phyloP scores from a whole-genome alignment of 2,113 vertebrate species.

The Mus pahari region DNA sequence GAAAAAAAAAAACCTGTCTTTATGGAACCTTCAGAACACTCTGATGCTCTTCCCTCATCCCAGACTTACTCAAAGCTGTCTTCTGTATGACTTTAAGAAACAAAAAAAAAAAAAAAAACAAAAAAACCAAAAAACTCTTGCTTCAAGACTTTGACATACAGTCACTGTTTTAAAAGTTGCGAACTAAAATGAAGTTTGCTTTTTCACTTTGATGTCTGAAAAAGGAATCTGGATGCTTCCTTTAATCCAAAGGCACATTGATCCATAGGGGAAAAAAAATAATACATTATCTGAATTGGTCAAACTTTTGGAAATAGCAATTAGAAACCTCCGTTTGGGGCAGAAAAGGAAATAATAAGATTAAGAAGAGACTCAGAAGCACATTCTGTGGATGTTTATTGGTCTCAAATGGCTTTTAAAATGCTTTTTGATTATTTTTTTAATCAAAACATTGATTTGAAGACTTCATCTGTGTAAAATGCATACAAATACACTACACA shows the following conservation, averaged over 20 bases:
- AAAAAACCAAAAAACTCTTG: no score
- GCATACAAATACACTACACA: not conserved
- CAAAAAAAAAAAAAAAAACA: not conserved
- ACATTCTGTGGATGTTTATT: not conserved
- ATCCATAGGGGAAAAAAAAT: not conserved
- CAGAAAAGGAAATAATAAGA: not conserved
- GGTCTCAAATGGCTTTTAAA: not conserved
- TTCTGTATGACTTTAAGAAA: not conserved
- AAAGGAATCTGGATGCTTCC: not conserved
- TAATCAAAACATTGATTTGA: not conserved
- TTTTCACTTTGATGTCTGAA: not conserved
- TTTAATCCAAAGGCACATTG: constrained; percentile 29
- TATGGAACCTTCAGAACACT: not conserved
- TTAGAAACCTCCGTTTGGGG: not conserved
- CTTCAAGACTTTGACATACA: not conserved
- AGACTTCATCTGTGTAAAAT: not conserved
- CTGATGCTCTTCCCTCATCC: not conserved
- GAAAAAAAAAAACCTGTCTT: not conserved
- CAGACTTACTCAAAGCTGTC: not conserved
- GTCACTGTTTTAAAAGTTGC: not conserved
- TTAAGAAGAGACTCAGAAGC: not conserved
- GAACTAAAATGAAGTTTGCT: not conserved
- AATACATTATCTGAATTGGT: not conserved
- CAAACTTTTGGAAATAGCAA: not conserved
- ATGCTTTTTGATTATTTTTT: not conserved